These are phyloP conservation scores for Chaunax sp. DNA, from an alignment of 2,797 vertebrate genomes.

Conservation along the genomic window DNA sequence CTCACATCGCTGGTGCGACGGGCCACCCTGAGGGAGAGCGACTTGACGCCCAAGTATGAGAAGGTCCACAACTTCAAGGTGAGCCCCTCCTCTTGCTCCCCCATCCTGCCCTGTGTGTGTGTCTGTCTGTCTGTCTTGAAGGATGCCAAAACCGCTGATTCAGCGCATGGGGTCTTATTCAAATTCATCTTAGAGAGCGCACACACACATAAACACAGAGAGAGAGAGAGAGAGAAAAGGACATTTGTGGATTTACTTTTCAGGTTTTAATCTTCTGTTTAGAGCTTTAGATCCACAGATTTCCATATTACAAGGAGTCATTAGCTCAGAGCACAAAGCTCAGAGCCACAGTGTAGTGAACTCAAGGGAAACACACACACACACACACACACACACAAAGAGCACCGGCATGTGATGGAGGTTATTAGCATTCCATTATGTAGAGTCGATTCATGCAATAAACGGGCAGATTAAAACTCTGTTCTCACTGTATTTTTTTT, in stretches of 20 bases:
- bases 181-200: conserved; percentile 47
- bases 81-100: conserved; percentile 68
- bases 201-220: conserved; percentile 10
- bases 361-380: conserved; percentile 23
- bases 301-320: conserved; percentile 26
- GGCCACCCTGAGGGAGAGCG: conserved; percentile 97
- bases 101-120: conserved; percentile 8
- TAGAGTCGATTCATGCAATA: conserved; percentile 37
- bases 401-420: conserved; percentile 28
- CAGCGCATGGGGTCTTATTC: conserved; percentile 59
- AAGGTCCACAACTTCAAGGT: conserved; percentile 99
- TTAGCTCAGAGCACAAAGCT: conserved; percentile 34
- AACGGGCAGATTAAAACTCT: conserved; percentile 47
- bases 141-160: conserved; percentile 48
- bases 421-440: conserved; percentile 61
- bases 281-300: conserved; percentile 12
- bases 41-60: conserved; percentile 94
- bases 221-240: conserved; percentile 10
- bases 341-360: conserved; percentile 22
- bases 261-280: conserved; percentile 9
- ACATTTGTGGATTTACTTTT: conserved; percentile 9
- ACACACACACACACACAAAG: conserved; percentile 21
- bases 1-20: conserved; percentile 96
- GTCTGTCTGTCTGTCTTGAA: conserved; percentile 21
- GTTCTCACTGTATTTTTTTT: conserved; percentile 7